These are phyloP conservation scores for Sepioteuthis lessoniana DNA, from an alignment of 2,888 invertebrate species.

Conservation along the genomic window DNA sequence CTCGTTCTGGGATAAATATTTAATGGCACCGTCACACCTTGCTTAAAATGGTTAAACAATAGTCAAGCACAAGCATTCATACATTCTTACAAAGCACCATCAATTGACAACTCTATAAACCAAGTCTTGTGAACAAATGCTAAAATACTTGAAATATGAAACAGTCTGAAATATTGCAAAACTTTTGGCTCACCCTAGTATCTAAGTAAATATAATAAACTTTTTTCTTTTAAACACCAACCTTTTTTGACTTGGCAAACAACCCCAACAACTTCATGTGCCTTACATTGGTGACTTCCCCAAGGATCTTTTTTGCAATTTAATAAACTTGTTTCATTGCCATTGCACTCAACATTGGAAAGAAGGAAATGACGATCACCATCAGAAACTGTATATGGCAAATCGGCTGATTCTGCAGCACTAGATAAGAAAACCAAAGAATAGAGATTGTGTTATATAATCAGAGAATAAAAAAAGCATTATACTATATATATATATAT, in stretches of 20 bases:
- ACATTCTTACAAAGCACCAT: too few relatives aligned
- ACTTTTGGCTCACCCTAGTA: too few relatives aligned
- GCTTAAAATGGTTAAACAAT: too few relatives aligned
- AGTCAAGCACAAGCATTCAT: too few relatives aligned
- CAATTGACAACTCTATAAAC: too few relatives aligned
- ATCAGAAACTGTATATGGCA: background rate
- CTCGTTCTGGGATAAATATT: too few relatives aligned
- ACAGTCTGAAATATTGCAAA: too few relatives aligned
- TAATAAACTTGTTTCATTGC: conserved; percentile 41
- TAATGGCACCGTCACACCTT: too few relatives aligned
- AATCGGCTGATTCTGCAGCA: background rate
- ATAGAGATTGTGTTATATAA: background rate
- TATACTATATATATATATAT: background rate
- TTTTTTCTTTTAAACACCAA: background rate
- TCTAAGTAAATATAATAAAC: too few relatives aligned
- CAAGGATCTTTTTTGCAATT: conserved; percentile 14
- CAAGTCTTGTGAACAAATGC: too few relatives aligned
- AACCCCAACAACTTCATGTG: background rate
- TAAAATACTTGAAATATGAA: too few relatives aligned
- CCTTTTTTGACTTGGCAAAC: conserved; percentile 34
- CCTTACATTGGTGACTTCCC: conserved; percentile 38
- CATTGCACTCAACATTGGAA: background rate
- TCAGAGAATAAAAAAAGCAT: background rate
- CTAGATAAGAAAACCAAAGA: background rate
- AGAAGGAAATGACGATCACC: conserved; percentile 7